Evolutionary conservation across 2,888 invertebrate genomes (phyloP).

Genomic region (Noctua janthe): DNA sequence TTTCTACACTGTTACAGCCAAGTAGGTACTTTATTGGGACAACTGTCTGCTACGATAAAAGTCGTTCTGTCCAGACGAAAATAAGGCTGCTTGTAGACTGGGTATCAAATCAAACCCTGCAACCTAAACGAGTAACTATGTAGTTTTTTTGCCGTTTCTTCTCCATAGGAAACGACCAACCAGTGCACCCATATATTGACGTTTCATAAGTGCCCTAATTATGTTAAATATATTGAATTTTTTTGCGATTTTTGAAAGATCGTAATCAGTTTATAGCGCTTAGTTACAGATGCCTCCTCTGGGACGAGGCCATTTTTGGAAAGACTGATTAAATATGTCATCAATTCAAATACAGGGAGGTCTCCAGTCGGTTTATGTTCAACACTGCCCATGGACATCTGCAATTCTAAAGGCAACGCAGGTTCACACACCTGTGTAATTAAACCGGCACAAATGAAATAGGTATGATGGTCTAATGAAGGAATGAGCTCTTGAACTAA

Average conservation of each 20-base stretch:
- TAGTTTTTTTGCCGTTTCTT: too few species aligned
- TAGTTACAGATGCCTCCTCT: neutral
- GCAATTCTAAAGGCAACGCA: neutral
- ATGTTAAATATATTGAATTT: too few species aligned
- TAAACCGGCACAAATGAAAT: neutral
- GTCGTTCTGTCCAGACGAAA: constrained; percentile 18
- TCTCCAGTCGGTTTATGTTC: too few species aligned
- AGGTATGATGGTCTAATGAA: neutral
- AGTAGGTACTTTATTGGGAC: constrained; percentile 13
- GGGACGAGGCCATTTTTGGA: neutral
- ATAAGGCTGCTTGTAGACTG: constrained; percentile 20
- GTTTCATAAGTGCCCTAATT: too few species aligned
- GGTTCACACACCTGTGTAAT: neutral
- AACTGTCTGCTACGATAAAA: neutral
- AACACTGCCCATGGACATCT: neutral
- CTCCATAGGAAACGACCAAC: too few species aligned
- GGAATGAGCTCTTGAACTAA: neutral
- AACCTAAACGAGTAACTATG: too few species aligned
- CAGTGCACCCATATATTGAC: too few species aligned
- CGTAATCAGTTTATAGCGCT: neutral
- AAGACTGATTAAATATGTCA: neutral
- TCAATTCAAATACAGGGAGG: neutral
- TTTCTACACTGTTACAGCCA: constrained; percentile 26
- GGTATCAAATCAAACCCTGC: too few species aligned
- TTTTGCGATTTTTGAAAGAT: neutral